Percentiles rank a stretch among this genome's conserved stretches.
phyloP scores from a whole-genome alignment of 2,888 invertebrate species.

The Dioctria rufipes region DNA sequence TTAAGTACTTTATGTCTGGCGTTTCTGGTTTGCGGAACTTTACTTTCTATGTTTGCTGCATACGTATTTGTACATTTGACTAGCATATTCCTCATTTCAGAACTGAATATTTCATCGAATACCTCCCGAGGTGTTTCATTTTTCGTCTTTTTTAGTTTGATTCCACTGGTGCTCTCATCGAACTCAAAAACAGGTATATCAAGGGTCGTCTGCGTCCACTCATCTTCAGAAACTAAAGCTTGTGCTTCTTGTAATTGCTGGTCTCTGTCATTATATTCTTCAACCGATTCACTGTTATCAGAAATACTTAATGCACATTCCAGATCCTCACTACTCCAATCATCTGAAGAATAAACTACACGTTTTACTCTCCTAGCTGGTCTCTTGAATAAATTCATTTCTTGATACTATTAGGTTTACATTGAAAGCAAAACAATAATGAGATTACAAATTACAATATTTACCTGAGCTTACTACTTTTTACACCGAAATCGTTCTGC shows the following conservation, averaged over 20 bases:
- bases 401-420: too few relatives aligned
- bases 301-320: not conserved
- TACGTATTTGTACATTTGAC: not conserved
- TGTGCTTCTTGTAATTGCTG: not conserved
- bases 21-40: not conserved
- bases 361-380: not conserved
- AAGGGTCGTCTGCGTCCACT: not conserved
- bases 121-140: not conserved
- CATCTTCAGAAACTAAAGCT: not conserved
- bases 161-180: slow-evolving; percentile 22
- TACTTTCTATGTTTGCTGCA: not conserved
- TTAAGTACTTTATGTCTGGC: not conserved
- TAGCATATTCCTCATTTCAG: slow-evolving; percentile 2
- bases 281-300: not conserved
- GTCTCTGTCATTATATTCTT: not conserved
- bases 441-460: too few relatives aligned
- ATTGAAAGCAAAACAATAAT: too few relatives aligned
- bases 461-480: too few relatives aligned
- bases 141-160: not conserved
- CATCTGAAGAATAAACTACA: slow-evolving; percentile 5
- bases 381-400: not conserved
- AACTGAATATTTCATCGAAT: slow-evolving; percentile 2
- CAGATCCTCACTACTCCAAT: not conserved
- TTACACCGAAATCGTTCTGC: too few relatives aligned
- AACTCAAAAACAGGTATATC: slow-evolving; percentile 10